Evolutionary conservation across 2,888 invertebrate species (phyloP), one percentile per base, ranked within the genome.

Genomic region (Cinara cedri): DNA sequence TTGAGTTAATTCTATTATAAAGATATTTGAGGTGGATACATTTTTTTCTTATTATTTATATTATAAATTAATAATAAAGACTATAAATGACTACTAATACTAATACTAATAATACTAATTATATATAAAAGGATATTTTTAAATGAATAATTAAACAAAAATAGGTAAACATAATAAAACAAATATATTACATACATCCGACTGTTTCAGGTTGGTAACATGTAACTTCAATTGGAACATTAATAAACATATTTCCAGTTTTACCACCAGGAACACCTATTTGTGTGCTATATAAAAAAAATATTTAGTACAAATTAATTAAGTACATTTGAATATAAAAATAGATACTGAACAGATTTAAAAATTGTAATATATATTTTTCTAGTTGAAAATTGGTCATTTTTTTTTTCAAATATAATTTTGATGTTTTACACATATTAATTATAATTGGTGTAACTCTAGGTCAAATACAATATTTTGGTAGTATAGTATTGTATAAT

Each of bases 181-280:
- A 44, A 57, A 72, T 44, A 72, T 70, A 16, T 72, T 21, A 80
- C 85, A 84, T 83, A 91, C 90, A 89, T 82, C 89, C 90, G 81
- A 90, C 89, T 82, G 88, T 86, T 85, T 99, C 99, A 1, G 98
- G 96, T 85, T 96, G 95, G 85, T 97, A 97, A 84, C 92, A 92
- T 16, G 90, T 91, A 81, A 97, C 90, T 84, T 95, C 93, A 11
- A 97, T 95, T 83, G 93, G 92, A 54, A 98, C 92, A 42, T 97
- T 96, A 0, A 98, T 97, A 87, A 98, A 99, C 97, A 97, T 95
- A 85, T 93, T 93, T 82, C 98, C 97, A 85, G 91, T 91, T 85
- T 95, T 94, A 82, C 96, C 96, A 82, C 92, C 93, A 65, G 98
- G 98, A 63, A 98, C 96, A 62, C 98, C 98, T 82, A 98, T 90